Percentiles rank a stretch among this genome's conserved stretches.
These are phyloP conservation scores for Oconnorella tubifera DNA, from an alignment of 2,888 invertebrate genomes.

Conservation along the genomic window DNA sequence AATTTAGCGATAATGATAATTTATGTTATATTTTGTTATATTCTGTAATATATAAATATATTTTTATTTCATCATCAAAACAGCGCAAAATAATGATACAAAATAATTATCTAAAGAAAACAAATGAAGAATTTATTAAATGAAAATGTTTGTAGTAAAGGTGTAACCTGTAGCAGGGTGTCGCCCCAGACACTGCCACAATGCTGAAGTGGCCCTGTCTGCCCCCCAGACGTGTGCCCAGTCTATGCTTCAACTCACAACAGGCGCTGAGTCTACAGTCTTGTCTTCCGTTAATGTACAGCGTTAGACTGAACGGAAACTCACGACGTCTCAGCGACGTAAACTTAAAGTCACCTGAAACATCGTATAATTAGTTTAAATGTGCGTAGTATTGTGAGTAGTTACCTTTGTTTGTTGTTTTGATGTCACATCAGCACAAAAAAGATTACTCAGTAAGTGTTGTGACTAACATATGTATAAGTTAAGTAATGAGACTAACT, in stretches of 20 bases:
- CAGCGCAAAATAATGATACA: too few relatives aligned
- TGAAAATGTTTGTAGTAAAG: too few relatives aligned
- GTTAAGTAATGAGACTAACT: too few relatives aligned
- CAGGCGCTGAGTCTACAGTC: slow-evolving; percentile 56
- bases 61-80: too few relatives aligned
- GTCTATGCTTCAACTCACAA: slow-evolving; percentile 56
- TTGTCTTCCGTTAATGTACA: slow-evolving; percentile 55
- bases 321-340: slow-evolving; percentile 54
- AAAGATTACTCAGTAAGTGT: too few relatives aligned
- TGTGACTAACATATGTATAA: too few relatives aligned
- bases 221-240: slow-evolving; percentile 53
- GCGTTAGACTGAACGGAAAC: slow-evolving; percentile 56
- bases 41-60: too few relatives aligned
- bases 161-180: slow-evolving; percentile 34
- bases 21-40: too few relatives aligned
- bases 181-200: slow-evolving; percentile 44
- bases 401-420: not conserved
- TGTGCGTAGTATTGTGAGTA: not conserved
- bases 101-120: not conserved
- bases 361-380: too few relatives aligned
- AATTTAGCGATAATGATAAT: too few relatives aligned
- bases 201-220: slow-evolving; percentile 55
- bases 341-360: slow-evolving; percentile 54
- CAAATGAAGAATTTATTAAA: not conserved
- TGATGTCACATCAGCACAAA: too few relatives aligned